These are phyloP conservation scores for Ethmia dodecea DNA, from an alignment of 2,888 invertebrate species.

Conservation along the genomic window DNA sequence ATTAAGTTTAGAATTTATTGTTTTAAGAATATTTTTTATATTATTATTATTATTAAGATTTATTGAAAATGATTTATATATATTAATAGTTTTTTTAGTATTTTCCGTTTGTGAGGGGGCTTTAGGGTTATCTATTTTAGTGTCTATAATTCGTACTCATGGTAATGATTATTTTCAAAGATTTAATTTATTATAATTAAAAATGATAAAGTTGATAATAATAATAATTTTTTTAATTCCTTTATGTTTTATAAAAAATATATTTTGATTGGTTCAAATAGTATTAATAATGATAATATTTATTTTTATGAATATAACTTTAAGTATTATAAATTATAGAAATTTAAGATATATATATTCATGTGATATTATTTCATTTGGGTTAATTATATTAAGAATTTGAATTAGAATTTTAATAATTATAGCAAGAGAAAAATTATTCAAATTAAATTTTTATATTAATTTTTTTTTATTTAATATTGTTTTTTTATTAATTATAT, in stretches of 20 bases:
- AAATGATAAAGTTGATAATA: conserved; percentile 78
- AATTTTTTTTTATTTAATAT: conserved; percentile 73
- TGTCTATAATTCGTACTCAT: conserved; percentile 78
- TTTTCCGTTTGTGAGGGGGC: conserved; percentile 81
- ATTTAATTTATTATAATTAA: conserved; percentile 77
- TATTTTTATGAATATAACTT: conserved; percentile 59
- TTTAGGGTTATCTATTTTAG: conserved; percentile 80
- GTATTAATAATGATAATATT: conserved; percentile 68
- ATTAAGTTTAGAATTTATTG: conserved; percentile 79
- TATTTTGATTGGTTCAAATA: conserved; percentile 74
- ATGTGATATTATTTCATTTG: conserved; percentile 72
- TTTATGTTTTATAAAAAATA: conserved; percentile 66
- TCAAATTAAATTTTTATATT: conserved; percentile 54
- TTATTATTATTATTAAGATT: conserved; percentile 62
- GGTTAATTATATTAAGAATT: conserved; percentile 75
- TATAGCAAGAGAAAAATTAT: conserved; percentile 72
- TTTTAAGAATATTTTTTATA: conserved; percentile 74
- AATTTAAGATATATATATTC: conserved; percentile 63
- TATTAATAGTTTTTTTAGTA: conserved; percentile 79
- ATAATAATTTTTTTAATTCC: conserved; percentile 67
- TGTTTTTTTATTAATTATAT: conserved; percentile 70
- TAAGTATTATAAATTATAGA: conserved; percentile 45
- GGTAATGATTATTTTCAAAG: conserved; percentile 81
- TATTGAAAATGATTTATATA: conserved; percentile 69
- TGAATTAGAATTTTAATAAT: conserved; percentile 80